Evolutionary conservation across 2,888 invertebrate species (phyloP).

Genomic region (Drosophila tanythrix): DNA sequence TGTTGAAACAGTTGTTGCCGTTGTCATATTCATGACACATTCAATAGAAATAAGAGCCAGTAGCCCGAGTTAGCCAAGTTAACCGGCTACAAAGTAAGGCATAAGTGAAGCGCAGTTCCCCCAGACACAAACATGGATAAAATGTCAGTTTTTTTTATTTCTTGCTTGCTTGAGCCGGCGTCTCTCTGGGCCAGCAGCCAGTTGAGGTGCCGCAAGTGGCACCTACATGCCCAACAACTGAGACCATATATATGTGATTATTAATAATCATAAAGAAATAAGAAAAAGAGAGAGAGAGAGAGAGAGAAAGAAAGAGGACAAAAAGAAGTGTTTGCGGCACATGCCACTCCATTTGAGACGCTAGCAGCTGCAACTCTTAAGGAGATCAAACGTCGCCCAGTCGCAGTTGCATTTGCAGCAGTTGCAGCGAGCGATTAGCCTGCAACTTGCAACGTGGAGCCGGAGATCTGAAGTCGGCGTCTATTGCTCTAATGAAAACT

Average conservation of each 20-base stretch:
- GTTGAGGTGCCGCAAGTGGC: slow-evolving; percentile 77
- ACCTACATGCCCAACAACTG: slow-evolving; percentile 43
- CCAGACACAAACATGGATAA: slow-evolving; percentile 50
- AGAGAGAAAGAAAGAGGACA: background rate
- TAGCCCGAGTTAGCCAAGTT: slow-evolving; percentile 50
- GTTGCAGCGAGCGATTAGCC: slow-evolving; percentile 39
- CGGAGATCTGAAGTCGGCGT: slow-evolving; percentile 40
- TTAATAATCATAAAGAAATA: background rate
- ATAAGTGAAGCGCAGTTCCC: slow-evolving; percentile 38
- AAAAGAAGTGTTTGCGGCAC: slow-evolving; percentile 69
- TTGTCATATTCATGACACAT: slow-evolving; percentile 72
- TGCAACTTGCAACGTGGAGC: slow-evolving; percentile 21
- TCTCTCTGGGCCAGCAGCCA: slow-evolving; percentile 47
- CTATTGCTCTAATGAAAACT: slow-evolving; percentile 76
- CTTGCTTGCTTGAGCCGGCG: slow-evolving; percentile 34
- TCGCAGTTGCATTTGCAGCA: slow-evolving; percentile 22
- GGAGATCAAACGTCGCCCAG: slow-evolving; percentile 41
- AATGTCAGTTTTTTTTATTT: slow-evolving; percentile 59
- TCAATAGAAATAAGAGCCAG: slow-evolving; percentile 79
- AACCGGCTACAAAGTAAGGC: slow-evolving; percentile 52
- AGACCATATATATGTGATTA: slow-evolving; percentile 3
- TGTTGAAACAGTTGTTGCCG: slow-evolving; percentile 32
- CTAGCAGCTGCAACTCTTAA: slow-evolving; percentile 22
- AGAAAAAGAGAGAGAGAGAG: slow-evolving; percentile 1
- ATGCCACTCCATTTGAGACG: slow-evolving; percentile 75